Base-by-base conservation (phyloP, 1,140 invertebrate genomes). In the Bombus fervidus region DNA sequence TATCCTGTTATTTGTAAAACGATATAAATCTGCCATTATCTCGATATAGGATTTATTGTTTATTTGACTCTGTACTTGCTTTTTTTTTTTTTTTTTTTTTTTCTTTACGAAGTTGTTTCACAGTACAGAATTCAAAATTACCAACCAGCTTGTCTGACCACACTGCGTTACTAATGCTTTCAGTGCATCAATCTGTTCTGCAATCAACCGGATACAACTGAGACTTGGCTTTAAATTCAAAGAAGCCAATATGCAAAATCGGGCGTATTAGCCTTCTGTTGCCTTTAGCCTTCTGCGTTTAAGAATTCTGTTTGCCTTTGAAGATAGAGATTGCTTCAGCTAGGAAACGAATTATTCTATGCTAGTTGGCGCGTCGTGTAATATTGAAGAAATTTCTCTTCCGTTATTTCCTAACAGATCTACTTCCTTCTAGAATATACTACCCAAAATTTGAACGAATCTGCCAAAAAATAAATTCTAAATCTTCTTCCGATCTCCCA, bases 271-370 rank as follows among this genome's bases (percentile, higher is more conserved):
- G 31, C n/a, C n/a, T n/a, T n/a, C n/a, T n/a, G n/a, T 6, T 47
- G 4, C 25, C 18, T 13, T 69, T 15, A 25, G 77, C 9, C 13
- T 9, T 2, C 13, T 66, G 28, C 43, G 15, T 68, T 80, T 47
- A 69, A 39, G 34, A 80, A 80, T 80, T 80, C 78, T 34, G 43
- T 69, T 80, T 80, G 43, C 41, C 43, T 66, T 39, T 34, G 37
- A 34, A 22, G 12, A 15, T 25, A 28, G 43, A 39, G 25, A n/a
- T 80, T 69, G 25, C 43, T 8, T 15, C 28, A 15, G 25, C 31
- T 43, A 22, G 59, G 12, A 22, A 59, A 64, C 22, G 22, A 47
- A 47, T 79, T 79, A 34, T 10, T 25, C 6, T 37, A 53, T 53
- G 47, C 18, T 53, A 22, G 47, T 53, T 53, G 18, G 6, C 47